Base-by-base conservation (phyloP, 2,888 invertebrate genomes). In the Rotaria magnacalcarata region DNA sequence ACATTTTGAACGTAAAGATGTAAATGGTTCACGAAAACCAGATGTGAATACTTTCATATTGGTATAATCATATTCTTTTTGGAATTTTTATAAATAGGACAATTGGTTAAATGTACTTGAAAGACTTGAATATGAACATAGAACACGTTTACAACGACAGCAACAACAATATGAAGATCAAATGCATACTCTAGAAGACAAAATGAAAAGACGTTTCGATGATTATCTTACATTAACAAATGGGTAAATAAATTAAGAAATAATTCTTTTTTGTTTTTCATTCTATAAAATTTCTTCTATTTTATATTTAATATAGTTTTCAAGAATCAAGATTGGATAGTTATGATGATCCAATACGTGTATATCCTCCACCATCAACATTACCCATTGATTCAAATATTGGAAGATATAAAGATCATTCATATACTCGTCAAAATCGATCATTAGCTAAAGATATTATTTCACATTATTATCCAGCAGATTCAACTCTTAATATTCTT, bases 391-490 rank as follows among this genome's bases (percentile, higher is more conserved):
- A 67, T 67, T 67, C 34, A 67, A 67, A 67, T 67, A 19, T 67
- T 41, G 67, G 67, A 67, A 67, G 7, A 67, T 19, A 67, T 19
- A 34, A 67, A 34, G 34, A 27, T 67, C 27, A 60, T 60, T 60
- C 27, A 14, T 8, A 60, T 60, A 60, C 19, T 60, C 67, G 34
- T 19, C 34, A 34, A 5, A 19, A 67, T 67, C 67, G 34, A 19
- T 14, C 67, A 41, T 27, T 47, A 47, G 43, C 80, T n/a, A 47
- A 41, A n/a, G 80, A 80, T 80, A n/a, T 80, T n/a, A 8, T 80
- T 47, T 80, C 80, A 19, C 80, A 80, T 80, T 80, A 80, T 80
- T 80, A 80, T 80, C 80, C 80, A 80, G 80, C 80, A 2, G 80
- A 80, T 80, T 80, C 80, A 47, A 80, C 80, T n/a, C 47, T 80